Conservation (phyloP, 2,113 vertebrate species). For the Anas platyrhynchos region DNA sequence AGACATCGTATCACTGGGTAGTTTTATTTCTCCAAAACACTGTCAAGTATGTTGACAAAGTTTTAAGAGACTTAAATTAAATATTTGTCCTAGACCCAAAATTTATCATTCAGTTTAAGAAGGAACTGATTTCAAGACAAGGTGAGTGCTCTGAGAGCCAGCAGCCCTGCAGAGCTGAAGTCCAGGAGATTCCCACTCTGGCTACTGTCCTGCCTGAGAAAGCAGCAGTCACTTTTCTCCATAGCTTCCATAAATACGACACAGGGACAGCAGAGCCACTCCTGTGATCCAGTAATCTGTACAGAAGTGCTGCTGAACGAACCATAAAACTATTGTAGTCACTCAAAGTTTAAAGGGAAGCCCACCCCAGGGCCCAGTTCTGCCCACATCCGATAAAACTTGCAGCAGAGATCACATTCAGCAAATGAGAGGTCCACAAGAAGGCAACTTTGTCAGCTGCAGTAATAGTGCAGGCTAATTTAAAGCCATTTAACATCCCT, state of each 20-base stretch:
- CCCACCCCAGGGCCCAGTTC: fast-evolving
- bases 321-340: neutral
- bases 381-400: neutral
- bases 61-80: neutral
- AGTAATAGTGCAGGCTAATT: neutral
- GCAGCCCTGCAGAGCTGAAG: neutral
- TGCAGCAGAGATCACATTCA: neutral
- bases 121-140: neutral
- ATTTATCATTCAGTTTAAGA: neutral
- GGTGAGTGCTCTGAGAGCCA: neutral
- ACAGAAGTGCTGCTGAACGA: neutral
- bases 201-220: neutral
- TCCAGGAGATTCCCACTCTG: neutral
- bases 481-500: neutral
- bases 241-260: neutral
- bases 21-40: neutral
- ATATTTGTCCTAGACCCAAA: neutral
- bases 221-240: neutral
- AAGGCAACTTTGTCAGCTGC: neutral
- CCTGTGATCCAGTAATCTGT: neutral
- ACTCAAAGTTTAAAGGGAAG: neutral
- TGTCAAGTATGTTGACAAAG: neutral
- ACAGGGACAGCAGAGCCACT: neutral
- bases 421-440: neutral
- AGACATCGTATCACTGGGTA: neutral